A percentile compares a stretch with the other conserved stretches of the same genome.
Evolutionary conservation across 2,797 vertebrate species (phyloP).

Genomic region (Poeciliopsis paucimaculata): DNA sequence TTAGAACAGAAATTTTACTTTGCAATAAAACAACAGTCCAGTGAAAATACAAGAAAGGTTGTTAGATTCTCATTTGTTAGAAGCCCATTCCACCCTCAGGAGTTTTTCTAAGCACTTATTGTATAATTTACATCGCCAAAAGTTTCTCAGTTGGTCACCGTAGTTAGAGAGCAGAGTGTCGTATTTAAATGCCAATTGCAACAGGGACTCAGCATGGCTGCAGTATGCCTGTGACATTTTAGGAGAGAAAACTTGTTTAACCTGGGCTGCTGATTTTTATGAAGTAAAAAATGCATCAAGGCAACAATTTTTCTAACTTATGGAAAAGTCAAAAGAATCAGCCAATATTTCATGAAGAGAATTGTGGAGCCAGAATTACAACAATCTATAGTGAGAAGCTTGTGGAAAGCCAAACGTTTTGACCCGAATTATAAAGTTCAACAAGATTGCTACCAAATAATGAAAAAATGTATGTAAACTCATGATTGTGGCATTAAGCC

Average conservation of each 20-base stretch:
- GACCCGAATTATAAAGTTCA: neutral
- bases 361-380: neutral
- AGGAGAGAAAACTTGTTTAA: neutral
- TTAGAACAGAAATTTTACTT: neutral
- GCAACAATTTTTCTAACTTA: neutral
- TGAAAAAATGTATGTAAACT: neutral
- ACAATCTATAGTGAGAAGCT: neutral
- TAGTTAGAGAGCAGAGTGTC: neutral
- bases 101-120: neutral
- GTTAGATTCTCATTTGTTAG: neutral
- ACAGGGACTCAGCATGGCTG: neutral
- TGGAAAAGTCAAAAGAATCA: neutral
- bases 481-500: neutral
- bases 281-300: neutral
- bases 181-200: neutral
- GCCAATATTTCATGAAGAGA: neutral
- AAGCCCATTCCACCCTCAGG: neutral
- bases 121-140: neutral
- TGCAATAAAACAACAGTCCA: slow-evolving; percentile 7
- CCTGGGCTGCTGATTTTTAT: neutral
- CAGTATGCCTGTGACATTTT: neutral
- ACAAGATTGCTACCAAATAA: neutral
- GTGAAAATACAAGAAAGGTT: neutral
- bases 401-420: neutral
- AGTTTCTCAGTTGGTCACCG: neutral